Conservation (phyloP, 2,113 vertebrate genomes). For the Pelmatolapia mariae region DNA sequence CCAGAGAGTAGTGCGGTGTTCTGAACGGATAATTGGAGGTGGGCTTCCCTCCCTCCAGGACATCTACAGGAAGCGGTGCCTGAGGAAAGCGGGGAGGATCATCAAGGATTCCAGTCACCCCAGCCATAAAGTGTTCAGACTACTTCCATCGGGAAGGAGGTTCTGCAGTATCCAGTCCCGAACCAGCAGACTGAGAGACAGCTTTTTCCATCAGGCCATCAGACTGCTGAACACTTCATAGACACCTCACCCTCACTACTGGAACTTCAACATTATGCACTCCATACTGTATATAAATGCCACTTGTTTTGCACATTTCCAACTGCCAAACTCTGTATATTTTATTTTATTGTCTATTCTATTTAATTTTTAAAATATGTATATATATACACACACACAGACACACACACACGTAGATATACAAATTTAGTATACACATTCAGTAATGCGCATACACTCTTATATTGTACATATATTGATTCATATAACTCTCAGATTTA, state of each 20-base stretch:
- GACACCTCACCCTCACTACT: no score
- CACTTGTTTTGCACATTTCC: no score
- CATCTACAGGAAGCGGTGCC: not conserved
- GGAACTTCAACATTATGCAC: not conserved
- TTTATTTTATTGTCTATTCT: not conserved
- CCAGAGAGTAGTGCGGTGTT: fast-evolving
- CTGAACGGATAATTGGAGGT: not conserved
- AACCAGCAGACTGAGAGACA: no score
- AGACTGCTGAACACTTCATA: not conserved
- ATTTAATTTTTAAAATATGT: not conserved
- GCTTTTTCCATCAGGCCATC: fast-evolving
- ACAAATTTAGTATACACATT: not conserved
- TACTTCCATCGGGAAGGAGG: not conserved
- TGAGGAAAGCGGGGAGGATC: not conserved
- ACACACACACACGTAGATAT: not conserved
- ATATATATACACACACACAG: fast-evolving
- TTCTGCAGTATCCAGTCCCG: not conserved
- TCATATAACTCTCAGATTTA: not conserved
- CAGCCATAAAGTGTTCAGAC: not conserved
- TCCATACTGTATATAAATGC: fast-evolving
- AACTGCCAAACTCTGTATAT: fast-evolving
- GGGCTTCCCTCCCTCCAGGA: not conserved
- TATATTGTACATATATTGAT: not conserved
- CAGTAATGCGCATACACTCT: not conserved
- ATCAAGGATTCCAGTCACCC: not conserved